Base-by-base conservation (phyloP, 2,888 invertebrate genomes). In the Diarsia rubi region DNA sequence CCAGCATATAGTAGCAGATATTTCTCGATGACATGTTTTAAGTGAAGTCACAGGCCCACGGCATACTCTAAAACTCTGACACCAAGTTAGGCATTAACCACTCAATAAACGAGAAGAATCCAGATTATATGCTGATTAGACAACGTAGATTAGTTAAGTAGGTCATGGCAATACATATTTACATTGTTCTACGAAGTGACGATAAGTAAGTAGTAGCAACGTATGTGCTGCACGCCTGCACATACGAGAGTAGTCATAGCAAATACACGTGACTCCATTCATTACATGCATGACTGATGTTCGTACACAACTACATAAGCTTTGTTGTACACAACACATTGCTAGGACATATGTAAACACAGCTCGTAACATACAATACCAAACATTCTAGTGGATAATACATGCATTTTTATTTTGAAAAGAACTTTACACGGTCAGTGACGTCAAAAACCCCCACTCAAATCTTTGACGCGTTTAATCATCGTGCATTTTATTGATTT, bases 251-350 rank as follows among this genome's bases (percentile, higher is more conserved):
- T 70, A n/a, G 71, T 45, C 71, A 71, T 70, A 71, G 70, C 70
- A 71, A 71, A 70, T 14, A 44, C 54, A 71, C 54, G 54, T 70
- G 71, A 70, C 14, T 16, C 24, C 54, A 45, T 44, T 62, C n/a
- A 16, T 44, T 54, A 45, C 19, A 52, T 70, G 42, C 16, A 42
- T 67, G 49, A 44, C 16, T 27, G 27, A 68, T 68, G 42, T 44
- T 21, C 65, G 37, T 65, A 37, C n/a, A n/a, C 45, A 24, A 31
- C 3, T 64, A 37, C n/a, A n/a, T 31, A 24, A 31, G 5, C n/a
- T 45, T 21, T 27, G 21, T 42, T 42, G 11, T 67, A 24, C 37
- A 67, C 42, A 16, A n/a, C 42, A 9, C 24, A 57, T 57, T 27
- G 57, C 9, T 59, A 3, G 24, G 0, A 42, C 24, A 68, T 0